Percentiles rank a stretch among this genome's conserved stretches.
Conservation (phyloP, 2,797 vertebrate species). For the Oreonectes daqikongensis region DNA sequence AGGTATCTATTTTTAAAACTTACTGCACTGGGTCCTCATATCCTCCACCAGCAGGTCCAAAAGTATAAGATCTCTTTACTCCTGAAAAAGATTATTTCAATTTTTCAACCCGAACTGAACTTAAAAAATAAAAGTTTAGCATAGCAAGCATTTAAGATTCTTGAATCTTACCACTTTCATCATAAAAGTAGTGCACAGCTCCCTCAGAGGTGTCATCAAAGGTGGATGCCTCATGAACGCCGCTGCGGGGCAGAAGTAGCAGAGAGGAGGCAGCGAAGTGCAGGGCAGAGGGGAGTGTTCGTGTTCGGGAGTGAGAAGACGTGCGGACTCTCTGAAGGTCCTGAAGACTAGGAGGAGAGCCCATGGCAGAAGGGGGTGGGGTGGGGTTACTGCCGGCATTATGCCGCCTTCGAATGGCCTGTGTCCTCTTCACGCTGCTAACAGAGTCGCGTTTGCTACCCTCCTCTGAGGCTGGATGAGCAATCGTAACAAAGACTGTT, state of each 20-base stretch:
- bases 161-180: constrained; percentile 82
- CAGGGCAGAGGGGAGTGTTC: constrained; percentile 86
- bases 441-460: constrained; percentile 80
- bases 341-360: constrained; percentile 89
- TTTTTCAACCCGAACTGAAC: not conserved
- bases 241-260: constrained; percentile 82
- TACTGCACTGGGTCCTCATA: constrained; percentile 90
- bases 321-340: constrained; percentile 85
- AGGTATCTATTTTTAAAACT: constrained; percentile 58
- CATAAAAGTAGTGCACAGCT: constrained; percentile 90
- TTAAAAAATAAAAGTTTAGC: not conserved
- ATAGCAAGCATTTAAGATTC: not conserved
- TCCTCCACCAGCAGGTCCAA: constrained; percentile 86
- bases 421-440: constrained; percentile 85
- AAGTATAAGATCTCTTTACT: constrained; percentile 89
- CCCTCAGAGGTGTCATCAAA: constrained; percentile 92
- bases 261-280: constrained; percentile 90
- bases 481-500: not conserved
- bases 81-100: constrained; percentile 69
- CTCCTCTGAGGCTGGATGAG: constrained; percentile 71
- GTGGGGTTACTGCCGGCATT: constrained; percentile 92
- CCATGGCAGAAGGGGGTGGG: constrained; percentile 88
- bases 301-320: constrained; percentile 84
- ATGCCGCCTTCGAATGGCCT: constrained; percentile 88
- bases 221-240: constrained; percentile 89